A percentile compares a stretch with the other conserved stretches of the same genome.
These are phyloP conservation scores for Cryptotis parvus DNA, from an alignment of 2,113 vertebrate species.

Conservation along the genomic window DNA sequence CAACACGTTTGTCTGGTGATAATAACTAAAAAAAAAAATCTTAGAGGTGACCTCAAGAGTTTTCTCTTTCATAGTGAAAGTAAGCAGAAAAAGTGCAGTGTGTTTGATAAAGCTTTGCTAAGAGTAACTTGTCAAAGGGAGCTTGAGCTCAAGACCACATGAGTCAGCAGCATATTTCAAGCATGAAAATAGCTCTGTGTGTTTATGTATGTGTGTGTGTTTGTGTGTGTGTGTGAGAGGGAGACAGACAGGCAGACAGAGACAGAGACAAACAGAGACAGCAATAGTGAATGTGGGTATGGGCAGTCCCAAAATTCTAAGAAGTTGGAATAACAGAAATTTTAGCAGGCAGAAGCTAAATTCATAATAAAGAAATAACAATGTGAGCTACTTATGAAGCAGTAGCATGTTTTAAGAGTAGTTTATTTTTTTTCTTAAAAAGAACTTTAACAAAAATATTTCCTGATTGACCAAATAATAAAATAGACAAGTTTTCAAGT, in stretches of 20 bases:
- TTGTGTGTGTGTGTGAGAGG: background rate
- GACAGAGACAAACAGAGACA: too few species aligned
- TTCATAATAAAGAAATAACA: conserved; percentile 17
- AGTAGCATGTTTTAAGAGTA: background rate
- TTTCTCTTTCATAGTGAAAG: background rate
- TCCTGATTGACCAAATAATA: background rate
- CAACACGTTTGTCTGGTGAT: background rate
- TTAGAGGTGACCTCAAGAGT: conserved; percentile 18
- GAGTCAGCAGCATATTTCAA: conserved; percentile 34
- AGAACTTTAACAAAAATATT: conserved; percentile 30
- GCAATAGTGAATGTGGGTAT: background rate
- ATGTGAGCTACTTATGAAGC: conserved; percentile 24
- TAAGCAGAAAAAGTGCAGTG: background rate
- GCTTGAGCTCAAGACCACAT: background rate
- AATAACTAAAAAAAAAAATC: conserved; percentile 36
- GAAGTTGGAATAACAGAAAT: background rate
- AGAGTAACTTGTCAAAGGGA: background rate
- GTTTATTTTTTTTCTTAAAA: background rate
- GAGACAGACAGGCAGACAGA: too few species aligned
- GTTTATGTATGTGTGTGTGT: background rate
- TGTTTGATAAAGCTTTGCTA: background rate
- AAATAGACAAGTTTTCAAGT: conserved; percentile 11
- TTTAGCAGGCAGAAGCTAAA: conserved; percentile 9
- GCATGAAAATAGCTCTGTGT: background rate
- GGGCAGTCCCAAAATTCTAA: conserved; percentile 23